A percentile compares a stretch with the other conserved stretches of the same genome.
Evolutionary conservation across 2,113 vertebrate genomes (phyloP).

Genomic region (Lampris megalopsis): DNA sequence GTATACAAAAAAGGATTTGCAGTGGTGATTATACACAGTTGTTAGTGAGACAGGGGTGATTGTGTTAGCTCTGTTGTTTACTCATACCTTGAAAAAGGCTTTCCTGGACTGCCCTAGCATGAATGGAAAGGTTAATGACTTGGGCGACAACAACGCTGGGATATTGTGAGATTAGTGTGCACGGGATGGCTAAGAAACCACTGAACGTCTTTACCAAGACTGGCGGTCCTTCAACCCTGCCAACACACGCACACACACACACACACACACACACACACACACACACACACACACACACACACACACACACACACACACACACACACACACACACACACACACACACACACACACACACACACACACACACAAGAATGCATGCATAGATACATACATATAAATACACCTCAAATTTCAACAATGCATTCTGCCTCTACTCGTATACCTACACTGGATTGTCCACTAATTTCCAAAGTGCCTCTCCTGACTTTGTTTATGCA

Average conservation of each 20-base stretch:
- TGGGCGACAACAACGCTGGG: conserved; percentile 19
- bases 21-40: conserved; percentile 54
- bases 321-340: neutral
- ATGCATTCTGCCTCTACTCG: neutral
- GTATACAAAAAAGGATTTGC: conserved; percentile 42
- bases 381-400: neutral
- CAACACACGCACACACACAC: neutral
- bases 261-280: neutral
- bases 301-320: conserved; percentile 1
- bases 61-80: conserved; percentile 49
- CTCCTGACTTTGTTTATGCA: conserved; percentile 28
- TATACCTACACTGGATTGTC: conserved; percentile 11
- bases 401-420: neutral
- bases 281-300: neutral
- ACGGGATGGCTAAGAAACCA: neutral
- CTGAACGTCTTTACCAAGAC: conserved; percentile 2
- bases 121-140: conserved; percentile 35
- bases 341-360: neutral
- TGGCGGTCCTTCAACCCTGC: neutral
- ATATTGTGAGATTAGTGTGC: conserved; percentile 27
- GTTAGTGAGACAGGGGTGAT: conserved; percentile 53
- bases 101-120: conserved; percentile 40
- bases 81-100: conserved; percentile 18
- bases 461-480: conserved; percentile 24
- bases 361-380: neutral